Conservation (phyloP, 2,113 vertebrate species). For the Gallinago jamesoni region DNA sequence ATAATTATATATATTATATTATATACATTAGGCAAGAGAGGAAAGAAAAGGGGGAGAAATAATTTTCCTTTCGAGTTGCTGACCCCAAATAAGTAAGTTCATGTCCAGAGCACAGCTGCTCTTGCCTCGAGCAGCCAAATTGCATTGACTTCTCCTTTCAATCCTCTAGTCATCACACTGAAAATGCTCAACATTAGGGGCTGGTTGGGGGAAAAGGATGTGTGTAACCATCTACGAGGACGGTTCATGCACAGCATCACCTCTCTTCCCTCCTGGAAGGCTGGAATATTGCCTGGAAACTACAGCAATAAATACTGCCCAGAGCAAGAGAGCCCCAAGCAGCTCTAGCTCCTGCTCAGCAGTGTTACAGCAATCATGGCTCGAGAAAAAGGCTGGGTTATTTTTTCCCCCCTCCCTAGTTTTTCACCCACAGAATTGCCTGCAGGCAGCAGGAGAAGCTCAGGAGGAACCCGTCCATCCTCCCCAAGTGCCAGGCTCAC, state of each 20-base stretch:
- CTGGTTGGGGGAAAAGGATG: neutral
- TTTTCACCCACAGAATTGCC: neutral
- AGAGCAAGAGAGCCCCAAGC: neutral
- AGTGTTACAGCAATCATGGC: neutral
- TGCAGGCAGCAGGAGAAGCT: neutral
- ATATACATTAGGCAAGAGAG: neutral
- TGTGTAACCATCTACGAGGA: fast-evolving
- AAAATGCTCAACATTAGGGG: neutral
- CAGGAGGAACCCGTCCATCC: neutral
- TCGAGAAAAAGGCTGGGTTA: neutral
- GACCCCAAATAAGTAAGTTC: neutral
- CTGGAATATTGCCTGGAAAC: neutral
- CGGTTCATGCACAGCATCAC: neutral
- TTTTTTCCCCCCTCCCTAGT: no score
- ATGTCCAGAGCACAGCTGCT: neutral
- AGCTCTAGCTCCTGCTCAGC: neutral
- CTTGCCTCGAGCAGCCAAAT: neutral
- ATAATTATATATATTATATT: neutral
- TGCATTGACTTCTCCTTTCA: neutral
- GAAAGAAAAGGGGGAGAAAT: neutral
- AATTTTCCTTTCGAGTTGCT: neutral
- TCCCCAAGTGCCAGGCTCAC: fast-evolving
- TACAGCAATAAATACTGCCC: neutral
- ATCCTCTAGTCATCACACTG: neutral
- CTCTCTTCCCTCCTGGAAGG: neutral